phyloP scores from a whole-genome alignment of 2,113 vertebrate genomes.

The Aldabrachelys gigantea region DNA sequence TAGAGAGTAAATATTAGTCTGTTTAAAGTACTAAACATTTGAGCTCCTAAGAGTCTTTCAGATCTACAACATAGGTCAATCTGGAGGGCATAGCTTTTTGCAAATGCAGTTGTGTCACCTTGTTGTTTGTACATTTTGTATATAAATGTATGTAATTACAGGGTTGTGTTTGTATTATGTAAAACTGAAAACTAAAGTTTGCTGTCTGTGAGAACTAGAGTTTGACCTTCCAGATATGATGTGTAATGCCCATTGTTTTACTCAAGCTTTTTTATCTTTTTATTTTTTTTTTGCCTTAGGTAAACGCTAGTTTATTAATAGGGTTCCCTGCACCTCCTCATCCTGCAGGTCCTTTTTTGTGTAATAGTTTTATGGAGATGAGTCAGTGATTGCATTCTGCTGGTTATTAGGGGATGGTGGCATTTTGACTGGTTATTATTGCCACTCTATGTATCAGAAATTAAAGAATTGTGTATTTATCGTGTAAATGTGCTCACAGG shows the following conservation, averaged over 20 bases:
- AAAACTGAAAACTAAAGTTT: neutral
- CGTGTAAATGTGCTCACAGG: neutral
- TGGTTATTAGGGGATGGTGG: neutral
- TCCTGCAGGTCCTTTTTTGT: neutral
- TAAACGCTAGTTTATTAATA: neutral
- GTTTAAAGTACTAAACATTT: neutral
- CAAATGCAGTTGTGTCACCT: neutral
- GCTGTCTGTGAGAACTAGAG: neutral
- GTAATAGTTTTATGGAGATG: neutral
- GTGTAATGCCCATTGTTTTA: accelerated
- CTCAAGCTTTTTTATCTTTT: too few relatives aligned
- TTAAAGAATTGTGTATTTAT: neutral
- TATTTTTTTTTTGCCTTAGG: neutral
- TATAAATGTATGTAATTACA: neutral
- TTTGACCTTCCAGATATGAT: neutral
- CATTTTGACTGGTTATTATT: neutral
- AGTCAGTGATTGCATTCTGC: neutral
- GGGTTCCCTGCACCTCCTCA: accelerated
- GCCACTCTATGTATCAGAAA: neutral
- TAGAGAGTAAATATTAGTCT: accelerated
- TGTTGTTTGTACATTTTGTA: neutral
- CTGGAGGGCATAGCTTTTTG: accelerated
- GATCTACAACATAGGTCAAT: accelerated
- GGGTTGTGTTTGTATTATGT: neutral
- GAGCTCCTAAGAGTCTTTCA: accelerated